Percentiles rank a stretch among this genome's conserved stretches.
phyloP scores from a whole-genome alignment of 2,888 invertebrate species.

The Liodrosophila aerea region DNA sequence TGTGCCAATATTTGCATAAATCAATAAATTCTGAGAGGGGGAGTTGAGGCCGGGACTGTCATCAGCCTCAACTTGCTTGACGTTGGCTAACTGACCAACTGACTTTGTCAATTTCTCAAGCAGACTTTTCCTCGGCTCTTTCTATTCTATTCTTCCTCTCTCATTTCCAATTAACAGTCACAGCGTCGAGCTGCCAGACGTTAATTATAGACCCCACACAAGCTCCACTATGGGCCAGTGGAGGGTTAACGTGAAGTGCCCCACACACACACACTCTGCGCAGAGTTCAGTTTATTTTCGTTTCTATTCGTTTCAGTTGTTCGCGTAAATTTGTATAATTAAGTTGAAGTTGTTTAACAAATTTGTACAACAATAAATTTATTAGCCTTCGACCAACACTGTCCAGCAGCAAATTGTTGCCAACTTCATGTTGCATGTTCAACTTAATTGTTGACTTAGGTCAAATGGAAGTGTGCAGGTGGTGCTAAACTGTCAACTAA shows the following conservation, averaged over 20 bases:
- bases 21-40: constrained; percentile 38
- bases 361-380: constrained; percentile 73
- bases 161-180: constrained; percentile 57
- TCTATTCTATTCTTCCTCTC: neutral
- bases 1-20: constrained; percentile 62
- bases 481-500: constrained; percentile 41
- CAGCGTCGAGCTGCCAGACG: constrained; percentile 47
- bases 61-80: neutral
- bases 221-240: neutral
- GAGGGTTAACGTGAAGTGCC: constrained; percentile 3
- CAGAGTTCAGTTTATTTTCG: neutral
- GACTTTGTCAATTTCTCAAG: constrained; percentile 13
- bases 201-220: constrained; percentile 62
- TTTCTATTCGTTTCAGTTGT: constrained; percentile 47
- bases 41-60: neutral
- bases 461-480: constrained; percentile 47
- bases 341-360: constrained; percentile 74
- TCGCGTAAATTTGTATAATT: constrained; percentile 71
- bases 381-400: constrained; percentile 43
- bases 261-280: constrained; percentile 7
- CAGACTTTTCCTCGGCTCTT: constrained; percentile 4
- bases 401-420: constrained; percentile 18
- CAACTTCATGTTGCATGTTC: constrained; percentile 62
- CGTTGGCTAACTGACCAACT: constrained; percentile 5
- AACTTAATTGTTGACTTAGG: constrained; percentile 66